These are phyloP conservation scores for Periophthalmodon schlosseri DNA, from an alignment of 2,113 vertebrate species.

Conservation along the genomic window DNA sequence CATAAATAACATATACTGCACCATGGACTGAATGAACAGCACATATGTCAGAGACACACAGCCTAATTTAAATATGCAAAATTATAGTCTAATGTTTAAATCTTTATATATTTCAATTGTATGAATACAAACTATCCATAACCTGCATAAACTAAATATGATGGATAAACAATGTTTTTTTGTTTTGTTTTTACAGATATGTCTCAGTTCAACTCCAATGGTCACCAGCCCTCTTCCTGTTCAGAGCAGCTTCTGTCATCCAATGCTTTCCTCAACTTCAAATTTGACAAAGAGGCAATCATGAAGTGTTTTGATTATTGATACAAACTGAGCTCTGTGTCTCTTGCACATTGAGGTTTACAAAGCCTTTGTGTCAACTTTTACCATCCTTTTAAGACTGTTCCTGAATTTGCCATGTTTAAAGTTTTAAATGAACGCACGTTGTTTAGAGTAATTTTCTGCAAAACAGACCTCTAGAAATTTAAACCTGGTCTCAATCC, in stretches of 20 bases:
- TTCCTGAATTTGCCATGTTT: slow-evolving; percentile 11
- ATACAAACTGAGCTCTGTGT: slow-evolving; percentile 38
- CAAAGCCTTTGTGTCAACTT: slow-evolving; percentile 57
- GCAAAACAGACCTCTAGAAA: neutral
- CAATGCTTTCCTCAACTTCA: slow-evolving; percentile 90
- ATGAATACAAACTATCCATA: no score
- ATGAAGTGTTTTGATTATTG: slow-evolving; percentile 94
- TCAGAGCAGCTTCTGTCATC: slow-evolving; percentile 83
- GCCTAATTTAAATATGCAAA: no score
- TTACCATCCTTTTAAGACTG: slow-evolving; percentile 11
- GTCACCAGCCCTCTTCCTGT: slow-evolving; percentile 70
- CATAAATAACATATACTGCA: no score
- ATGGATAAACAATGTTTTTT: neutral
- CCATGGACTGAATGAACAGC: no score
- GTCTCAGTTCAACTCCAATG: slow-evolving; percentile 68
- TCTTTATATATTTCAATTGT: no score
- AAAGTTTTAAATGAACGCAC: neutral
- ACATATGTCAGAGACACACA: no score
- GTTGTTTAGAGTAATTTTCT: neutral
- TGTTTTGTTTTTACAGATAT: slow-evolving; percentile 54
- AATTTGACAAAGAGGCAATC: slow-evolving; percentile 92
- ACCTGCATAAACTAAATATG: no score
- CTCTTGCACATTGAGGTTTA: slow-evolving; percentile 33
- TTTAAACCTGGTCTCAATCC: neutral
- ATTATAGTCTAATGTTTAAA: no score